Conservation (phyloP, 53 echinoderm and acorn worm genomes). For the Zoroaster sp. region DNA sequence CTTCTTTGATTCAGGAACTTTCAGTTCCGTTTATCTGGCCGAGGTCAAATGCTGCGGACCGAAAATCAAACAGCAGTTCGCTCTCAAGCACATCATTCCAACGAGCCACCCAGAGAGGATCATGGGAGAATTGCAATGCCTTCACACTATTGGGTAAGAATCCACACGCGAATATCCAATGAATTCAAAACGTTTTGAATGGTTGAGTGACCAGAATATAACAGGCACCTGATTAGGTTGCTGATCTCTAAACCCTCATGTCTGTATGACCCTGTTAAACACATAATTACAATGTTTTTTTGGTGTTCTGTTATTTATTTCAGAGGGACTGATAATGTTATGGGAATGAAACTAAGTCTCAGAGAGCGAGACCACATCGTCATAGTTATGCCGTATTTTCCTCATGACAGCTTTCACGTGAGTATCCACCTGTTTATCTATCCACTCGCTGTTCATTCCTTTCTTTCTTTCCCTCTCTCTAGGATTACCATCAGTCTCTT, state of each 20-base stretch:
- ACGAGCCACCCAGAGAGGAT: conserved; percentile 95
- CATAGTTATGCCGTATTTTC: conserved; percentile 96
- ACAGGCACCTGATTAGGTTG: too few relatives aligned
- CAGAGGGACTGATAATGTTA: conserved; percentile 93
- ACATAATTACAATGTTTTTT: background rate
- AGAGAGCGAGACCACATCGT: conserved; percentile 89
- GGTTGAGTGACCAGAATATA: background rate
- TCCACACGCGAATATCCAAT: background rate
- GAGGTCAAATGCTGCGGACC: conserved; percentile 55
- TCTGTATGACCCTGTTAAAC: too few relatives aligned
- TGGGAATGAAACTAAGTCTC: conserved; percentile 84
- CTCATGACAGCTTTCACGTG: conserved; percentile 88
- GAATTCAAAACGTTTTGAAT: background rate
- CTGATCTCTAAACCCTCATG: too few relatives aligned
- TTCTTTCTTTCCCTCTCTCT: too few relatives aligned
- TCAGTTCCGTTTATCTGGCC: conserved; percentile 91
- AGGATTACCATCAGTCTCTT: too few relatives aligned
- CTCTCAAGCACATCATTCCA: conserved; percentile 93
- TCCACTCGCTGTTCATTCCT: too few relatives aligned
- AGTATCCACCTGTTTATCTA: conserved; percentile 15
- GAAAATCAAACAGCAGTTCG: conserved; percentile 72
- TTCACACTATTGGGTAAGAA: conserved; percentile 83
- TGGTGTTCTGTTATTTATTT: background rate
- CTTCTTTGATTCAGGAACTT: conserved; percentile 96
- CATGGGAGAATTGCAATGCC: conserved; percentile 82